A percentile compares a stretch with the other conserved stretches of the same genome.
Conservation (phyloP, 2,888 invertebrate genomes). For the Andrena dorsata region DNA sequence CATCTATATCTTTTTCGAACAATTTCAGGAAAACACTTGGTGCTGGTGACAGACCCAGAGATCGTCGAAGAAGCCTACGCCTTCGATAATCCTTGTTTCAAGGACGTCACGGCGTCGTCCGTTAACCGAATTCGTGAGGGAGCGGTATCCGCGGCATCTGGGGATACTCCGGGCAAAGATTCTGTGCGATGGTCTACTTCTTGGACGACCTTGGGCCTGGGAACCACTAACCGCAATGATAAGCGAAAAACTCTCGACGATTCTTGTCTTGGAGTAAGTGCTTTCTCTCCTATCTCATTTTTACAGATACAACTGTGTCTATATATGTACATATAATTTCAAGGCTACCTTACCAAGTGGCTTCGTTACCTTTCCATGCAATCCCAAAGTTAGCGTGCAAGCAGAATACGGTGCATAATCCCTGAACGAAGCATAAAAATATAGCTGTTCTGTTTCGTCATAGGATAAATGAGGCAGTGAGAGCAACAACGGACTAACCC, state of each 20-base stretch:
- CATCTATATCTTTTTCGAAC: background rate
- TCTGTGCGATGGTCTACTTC: conserved; percentile 81
- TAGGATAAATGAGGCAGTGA: too few relatives aligned
- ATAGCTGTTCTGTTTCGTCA: too few relatives aligned
- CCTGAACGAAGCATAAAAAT: too few relatives aligned
- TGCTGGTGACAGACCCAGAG: conserved; percentile 91
- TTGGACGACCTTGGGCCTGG: conserved; percentile 85
- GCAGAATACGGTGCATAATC: too few relatives aligned
- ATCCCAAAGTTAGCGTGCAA: too few relatives aligned
- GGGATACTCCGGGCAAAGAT: conserved; percentile 73
- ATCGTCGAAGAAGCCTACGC: conserved; percentile 92
- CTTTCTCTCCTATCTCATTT: background rate
- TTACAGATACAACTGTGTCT: background rate
- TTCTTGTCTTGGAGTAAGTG: conserved; percentile 86
- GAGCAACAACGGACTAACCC: too few relatives aligned
- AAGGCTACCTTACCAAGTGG: background rate
- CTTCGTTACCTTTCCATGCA: too few relatives aligned
- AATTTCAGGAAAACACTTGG: conserved; percentile 89
- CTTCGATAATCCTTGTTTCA: conserved; percentile 93
- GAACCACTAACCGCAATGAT: conserved; percentile 82
- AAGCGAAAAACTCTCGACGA: conserved; percentile 87
- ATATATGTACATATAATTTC: background rate
- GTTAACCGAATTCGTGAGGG: conserved; percentile 81
- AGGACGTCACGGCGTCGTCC: conserved; percentile 84
- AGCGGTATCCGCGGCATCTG: conserved; percentile 71